Evolutionary conservation across 2,113 vertebrate species (phyloP), one percentile per base, ranked within the genome.

Genomic region (Paracanthobrama guichenoti): DNA sequence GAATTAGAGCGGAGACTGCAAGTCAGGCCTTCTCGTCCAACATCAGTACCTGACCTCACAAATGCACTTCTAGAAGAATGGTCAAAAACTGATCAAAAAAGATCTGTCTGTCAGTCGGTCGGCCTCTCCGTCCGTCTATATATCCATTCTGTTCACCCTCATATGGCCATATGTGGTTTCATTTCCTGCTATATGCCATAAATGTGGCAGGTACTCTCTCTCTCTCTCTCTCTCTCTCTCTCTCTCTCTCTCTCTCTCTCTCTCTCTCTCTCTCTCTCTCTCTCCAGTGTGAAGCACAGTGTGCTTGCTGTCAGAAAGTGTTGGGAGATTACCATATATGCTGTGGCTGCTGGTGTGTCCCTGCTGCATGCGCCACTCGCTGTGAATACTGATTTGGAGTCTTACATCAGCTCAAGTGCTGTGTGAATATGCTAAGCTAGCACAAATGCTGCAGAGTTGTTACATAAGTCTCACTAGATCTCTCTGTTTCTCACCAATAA

Each of bases 401-500:
- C 28, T 66, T 48, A 44, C 60, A 80, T 80, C 42, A 80, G 62
- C 62, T 67, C 24, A 11, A 20, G 76, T 62, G 11, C 11, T 26
- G 50, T 57, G 64, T 71, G 48, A 69, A 81, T 57, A 53, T 81
- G 48, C 66, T 35, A 80, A 42, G 64, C 48, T 24, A 31, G 78
- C 60, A 31, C 60, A 67, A 46, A 26, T 20, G 13, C 64, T 9
- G 64, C 80, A 71, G 80, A 83, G 88, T 28, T 8, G 87, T 93
- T 93, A 93, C 82, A 53, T 94, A 93, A 93, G 31, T 55, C 60
- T 55, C 83, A 69, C 78, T 69, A 55, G 13, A 76, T 31, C 57
- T 35, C 73, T 50, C 31, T 76, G 42, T 76, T 66, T 84, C 13
- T 44, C 48, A 62, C 10, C 18, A 28, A 50, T 22, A 1, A 16